Conservation (phyloP, 2,888 invertebrate genomes). For the Villa cingulata region DNA sequence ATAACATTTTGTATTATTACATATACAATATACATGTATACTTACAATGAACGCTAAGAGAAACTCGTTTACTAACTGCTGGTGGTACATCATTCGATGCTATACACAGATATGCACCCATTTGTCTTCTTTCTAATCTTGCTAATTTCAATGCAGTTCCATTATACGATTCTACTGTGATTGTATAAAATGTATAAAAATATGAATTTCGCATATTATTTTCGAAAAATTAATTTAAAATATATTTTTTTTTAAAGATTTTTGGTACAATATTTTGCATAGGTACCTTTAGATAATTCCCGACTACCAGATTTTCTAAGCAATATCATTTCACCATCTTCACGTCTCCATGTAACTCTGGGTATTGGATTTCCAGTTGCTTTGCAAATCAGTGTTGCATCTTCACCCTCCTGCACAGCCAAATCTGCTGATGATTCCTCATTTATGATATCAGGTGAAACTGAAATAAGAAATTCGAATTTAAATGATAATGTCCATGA, state of each 20-base stretch:
- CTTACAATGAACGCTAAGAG: slow-evolving; percentile 83
- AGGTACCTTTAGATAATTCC: slow-evolving; percentile 36
- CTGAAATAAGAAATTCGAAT: slow-evolving; percentile 32
- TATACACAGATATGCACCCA: slow-evolving; percentile 85
- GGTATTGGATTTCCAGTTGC: slow-evolving; percentile 71
- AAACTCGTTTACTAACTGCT: slow-evolving; percentile 77
- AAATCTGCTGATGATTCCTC: slow-evolving; percentile 61
- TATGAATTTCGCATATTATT: too few relatives aligned
- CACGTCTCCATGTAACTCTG: slow-evolving; percentile 65
- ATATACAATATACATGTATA: too few relatives aligned
- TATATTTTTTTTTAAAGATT: too few relatives aligned
- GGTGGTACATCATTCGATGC: slow-evolving; percentile 87
- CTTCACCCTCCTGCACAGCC: slow-evolving; percentile 64
- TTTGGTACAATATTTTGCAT: too few relatives aligned
- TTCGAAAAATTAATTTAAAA: too few relatives aligned
- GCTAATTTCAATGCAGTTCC: slow-evolving; percentile 61
- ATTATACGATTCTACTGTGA: slow-evolving; percentile 58
- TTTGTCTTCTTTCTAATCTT: slow-evolving; percentile 74
- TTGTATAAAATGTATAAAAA: too few relatives aligned
- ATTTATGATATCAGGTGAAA: slow-evolving; percentile 67
- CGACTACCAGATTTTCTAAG: slow-evolving; percentile 40
- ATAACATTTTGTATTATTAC: too few relatives aligned
- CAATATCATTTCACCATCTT: slow-evolving; percentile 52
- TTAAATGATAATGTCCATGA: background rate
- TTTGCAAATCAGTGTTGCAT: slow-evolving; percentile 60